Conservation (phyloP, 2,113 vertebrate species). For the Hippocampus comes region DNA sequence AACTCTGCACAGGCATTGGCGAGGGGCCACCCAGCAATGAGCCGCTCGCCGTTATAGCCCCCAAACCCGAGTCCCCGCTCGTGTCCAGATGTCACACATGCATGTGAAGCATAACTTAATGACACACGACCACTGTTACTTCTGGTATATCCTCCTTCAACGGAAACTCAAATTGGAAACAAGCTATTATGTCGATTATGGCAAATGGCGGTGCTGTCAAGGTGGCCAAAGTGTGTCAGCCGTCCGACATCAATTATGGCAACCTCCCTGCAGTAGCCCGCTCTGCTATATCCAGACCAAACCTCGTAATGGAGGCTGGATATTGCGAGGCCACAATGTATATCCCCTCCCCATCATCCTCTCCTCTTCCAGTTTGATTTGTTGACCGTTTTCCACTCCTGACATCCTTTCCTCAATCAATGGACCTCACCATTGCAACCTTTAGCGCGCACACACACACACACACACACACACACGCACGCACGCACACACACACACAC, state of each 20-base stretch:
- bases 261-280: slow-evolving; percentile 8
- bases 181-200: slow-evolving; percentile 69
- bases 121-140: background rate
- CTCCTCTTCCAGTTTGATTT: slow-evolving; percentile 11
- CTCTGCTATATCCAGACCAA: background rate
- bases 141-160: slow-evolving; percentile 37
- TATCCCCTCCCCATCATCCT: background rate
- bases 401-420: slow-evolving; percentile 7
- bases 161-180: slow-evolving; percentile 54
- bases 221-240: slow-evolving; percentile 22
- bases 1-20: background rate
- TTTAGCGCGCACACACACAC: slow-evolving; percentile 15
- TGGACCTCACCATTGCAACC: slow-evolving; percentile 4
- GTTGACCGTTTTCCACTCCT: slow-evolving; percentile 16
- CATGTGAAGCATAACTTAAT: background rate
- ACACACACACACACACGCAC: slow-evolving; percentile 14
- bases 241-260: slow-evolving; percentile 27
- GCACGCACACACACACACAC: slow-evolving; percentile 16
- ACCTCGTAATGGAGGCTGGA: too few species aligned
- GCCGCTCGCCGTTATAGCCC: background rate
- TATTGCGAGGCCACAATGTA: background rate
- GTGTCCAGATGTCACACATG: slow-evolving; percentile 21
- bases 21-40: background rate
- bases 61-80: background rate
- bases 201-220: slow-evolving; percentile 65